Evolutionary conservation across 2,888 invertebrate species (phyloP), one percentile per base, ranked within the genome.

Genomic region (Conistra vaccinii): DNA sequence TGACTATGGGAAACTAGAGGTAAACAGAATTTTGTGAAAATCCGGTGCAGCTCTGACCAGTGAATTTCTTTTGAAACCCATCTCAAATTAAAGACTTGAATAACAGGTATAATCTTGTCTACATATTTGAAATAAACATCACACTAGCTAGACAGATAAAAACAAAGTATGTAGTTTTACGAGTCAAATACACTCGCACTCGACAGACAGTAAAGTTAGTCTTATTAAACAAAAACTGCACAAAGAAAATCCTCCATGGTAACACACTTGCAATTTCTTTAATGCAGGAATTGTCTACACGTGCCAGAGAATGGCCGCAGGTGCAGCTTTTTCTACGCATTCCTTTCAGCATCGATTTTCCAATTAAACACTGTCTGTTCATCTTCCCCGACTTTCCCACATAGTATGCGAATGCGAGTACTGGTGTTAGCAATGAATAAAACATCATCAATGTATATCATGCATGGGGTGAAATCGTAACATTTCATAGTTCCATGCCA

Each of bases 391-490:
- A 68, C 81, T 85, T 85, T 87, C 80, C 73, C 63, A 69, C 69
- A 78, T 61, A 69, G 66, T 63, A 80, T 78, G 76, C 69, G 55
- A 74, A 78, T 76, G 74, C 66, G 51, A 73, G 63, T 67, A 45
- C 71, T 53, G 26, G 61, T 76, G 81, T 83, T 70, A 61, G 67
- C 39, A 58, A 87, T 87, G 87, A 85, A 87, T 87, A 80, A 87
- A 72, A 83, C 87, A 87, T 87, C 20, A 48, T 61, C n/a, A 26
- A 61, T 81, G 60, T 70, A 69, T 68, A 83, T 81, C 68, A 83
- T 73, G 85, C 69, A 75, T 78, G 58, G 83, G 79, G 84, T 83
- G 87, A 85, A 85, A 87, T 80, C 84, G 76, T 80, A 66, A 66
- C 39, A 23, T 67, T 73, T 61, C n/a, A 65, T 69, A 63, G 61